Evolutionary conservation across 2,888 invertebrate species (phyloP).

Genomic region (Metellina segmentata): DNA sequence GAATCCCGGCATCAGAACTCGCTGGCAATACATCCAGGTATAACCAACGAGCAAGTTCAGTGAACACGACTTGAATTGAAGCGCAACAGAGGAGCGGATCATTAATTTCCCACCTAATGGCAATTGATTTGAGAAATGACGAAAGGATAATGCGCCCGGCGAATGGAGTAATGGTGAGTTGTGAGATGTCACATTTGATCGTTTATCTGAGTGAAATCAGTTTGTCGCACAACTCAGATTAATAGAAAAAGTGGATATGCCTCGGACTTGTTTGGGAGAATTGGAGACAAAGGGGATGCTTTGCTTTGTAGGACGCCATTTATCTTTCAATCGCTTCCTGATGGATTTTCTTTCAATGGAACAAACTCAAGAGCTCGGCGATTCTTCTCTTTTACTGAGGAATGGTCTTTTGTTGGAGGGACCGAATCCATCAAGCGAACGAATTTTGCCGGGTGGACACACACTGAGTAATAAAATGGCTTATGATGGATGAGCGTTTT

Average conservation of each 20-base stretch:
- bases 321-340: background rate
- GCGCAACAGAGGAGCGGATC: background rate
- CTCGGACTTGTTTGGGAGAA: background rate
- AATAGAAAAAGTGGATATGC: constrained; percentile 33
- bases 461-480: too few relatives aligned
- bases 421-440: too few relatives aligned
- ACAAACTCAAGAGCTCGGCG: background rate
- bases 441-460: too few relatives aligned
- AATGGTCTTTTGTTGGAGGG: too few relatives aligned
- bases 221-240: constrained; percentile 32
- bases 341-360: background rate
- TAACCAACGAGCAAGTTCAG: too few relatives aligned
- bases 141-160: background rate
- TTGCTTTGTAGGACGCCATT: background rate
- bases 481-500: too few relatives aligned
- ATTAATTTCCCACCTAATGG: background rate
- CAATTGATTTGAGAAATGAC: background rate
- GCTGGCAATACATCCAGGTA: background rate
- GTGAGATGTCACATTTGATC: constrained; percentile 32
- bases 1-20: background rate
- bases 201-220: constrained; percentile 27
- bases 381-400: too few relatives aligned
- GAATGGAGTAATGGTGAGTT: constrained; percentile 7
- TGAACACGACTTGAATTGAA: background rate
- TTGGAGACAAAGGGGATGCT: background rate